Evolutionary conservation across 2,888 invertebrate genomes (phyloP), one percentile per base, ranked within the genome.

Genomic region (Trichacis sp.): DNA sequence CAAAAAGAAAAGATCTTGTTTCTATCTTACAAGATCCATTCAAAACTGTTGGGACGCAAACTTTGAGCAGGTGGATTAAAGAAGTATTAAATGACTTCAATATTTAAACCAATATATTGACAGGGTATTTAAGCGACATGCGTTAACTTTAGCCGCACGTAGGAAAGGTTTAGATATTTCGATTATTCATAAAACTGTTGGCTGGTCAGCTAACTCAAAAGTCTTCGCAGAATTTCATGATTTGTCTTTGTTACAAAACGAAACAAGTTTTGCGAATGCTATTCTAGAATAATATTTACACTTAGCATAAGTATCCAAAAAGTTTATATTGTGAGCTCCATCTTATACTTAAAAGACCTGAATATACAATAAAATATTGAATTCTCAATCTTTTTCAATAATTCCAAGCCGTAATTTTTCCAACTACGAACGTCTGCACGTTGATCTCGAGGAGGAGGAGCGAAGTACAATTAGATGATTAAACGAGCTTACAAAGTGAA

Each of bases 391-490:
- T n/a, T n/a, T n/a, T n/a, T n/a, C n/a, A n/a, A n/a, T n/a, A n/a
- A n/a, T n/a, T n/a, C 8, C 24, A 8, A 24, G 24, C 24, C 24
- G 24, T 24, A 8, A 24, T 24, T 5, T 24, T n/a, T n/a, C 3
- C 4, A 8, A 5, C 40, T 40, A 4, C 8, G 40, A 40, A 40
- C 15, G 14, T 40, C 40, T 40, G 2, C 40, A 15, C 4, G 40
- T 40, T 15, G 9, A 40, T 15, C 40, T 19, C 12, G 45, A 48
- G 33, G 45, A 50, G 54, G 49, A 50, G 50, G 40, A 49, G 49
- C 40, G 43, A 42, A 61, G 38, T 61, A 55, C 55, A 48, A 55
- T 61, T 50, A 33, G 14, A 54, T 1, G 45, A 47, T 54, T 17
- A 52, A 46, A 46, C 46, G 46, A 19, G 14, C 46, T 46, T 17